These are phyloP conservation scores for Nannoperca obscura DNA, from an alignment of 2,797 vertebrate genomes.

Conservation along the genomic window DNA sequence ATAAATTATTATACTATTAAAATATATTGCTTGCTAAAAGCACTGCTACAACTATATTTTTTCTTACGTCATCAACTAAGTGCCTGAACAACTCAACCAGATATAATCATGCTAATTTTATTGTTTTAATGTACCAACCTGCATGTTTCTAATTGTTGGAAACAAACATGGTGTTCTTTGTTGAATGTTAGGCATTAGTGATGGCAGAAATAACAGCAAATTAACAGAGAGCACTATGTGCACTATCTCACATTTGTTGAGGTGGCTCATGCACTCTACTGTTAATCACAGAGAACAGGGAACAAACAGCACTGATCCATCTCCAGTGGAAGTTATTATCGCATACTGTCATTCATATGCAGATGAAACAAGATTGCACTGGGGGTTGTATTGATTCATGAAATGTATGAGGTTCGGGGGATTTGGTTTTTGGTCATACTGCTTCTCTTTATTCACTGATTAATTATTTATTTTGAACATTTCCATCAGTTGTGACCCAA, in stretches of 20 bases:
- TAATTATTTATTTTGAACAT: constrained; percentile 26
- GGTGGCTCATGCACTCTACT: constrained; percentile 31
- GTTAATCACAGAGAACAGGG: constrained; percentile 53
- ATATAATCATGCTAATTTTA: constrained; percentile 1
- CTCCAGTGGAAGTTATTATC: constrained; percentile 35
- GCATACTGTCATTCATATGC: constrained; percentile 31
- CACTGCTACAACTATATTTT: not conserved
- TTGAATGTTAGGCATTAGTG: constrained; percentile 14
- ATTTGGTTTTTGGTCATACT: not conserved
- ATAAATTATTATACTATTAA: not conserved
- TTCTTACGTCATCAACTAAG: not conserved
- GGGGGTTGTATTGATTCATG: constrained; percentile 16
- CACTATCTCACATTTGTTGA: constrained; percentile 22
- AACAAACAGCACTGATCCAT: constrained; percentile 35
- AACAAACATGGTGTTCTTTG: constrained; percentile 19
- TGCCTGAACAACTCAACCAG: constrained; percentile 1
- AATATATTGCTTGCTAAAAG: not conserved
- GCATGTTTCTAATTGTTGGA: constrained; percentile 23
- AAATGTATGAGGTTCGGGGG: not conserved
- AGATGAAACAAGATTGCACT: constrained; percentile 11
- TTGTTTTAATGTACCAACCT: constrained; percentile 2
- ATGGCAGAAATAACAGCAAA: constrained; percentile 19
- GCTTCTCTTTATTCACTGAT: not conserved
- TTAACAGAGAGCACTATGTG: constrained; percentile 17
- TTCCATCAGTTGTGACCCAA: not conserved